These are phyloP conservation scores for Lydus trimaculatus DNA, from an alignment of 2,888 invertebrate genomes.

Conservation along the genomic window DNA sequence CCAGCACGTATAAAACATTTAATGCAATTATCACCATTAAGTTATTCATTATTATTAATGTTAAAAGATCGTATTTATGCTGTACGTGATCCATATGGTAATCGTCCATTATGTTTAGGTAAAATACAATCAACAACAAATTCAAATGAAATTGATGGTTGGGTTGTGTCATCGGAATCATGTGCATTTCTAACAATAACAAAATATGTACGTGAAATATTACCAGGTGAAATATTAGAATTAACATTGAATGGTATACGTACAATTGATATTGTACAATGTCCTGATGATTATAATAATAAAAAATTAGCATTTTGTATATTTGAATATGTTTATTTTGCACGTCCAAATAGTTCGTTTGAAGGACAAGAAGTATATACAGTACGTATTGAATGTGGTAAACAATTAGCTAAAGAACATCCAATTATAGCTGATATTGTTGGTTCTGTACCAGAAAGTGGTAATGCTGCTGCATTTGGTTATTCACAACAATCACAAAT, in stretches of 20 bases:
- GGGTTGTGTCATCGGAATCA: conserved; percentile 97
- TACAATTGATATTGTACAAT: conserved; percentile 84
- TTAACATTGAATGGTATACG: conserved; percentile 83
- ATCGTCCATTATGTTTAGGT: conserved; percentile 94
- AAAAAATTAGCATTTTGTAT: conserved; percentile 94
- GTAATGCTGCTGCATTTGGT: conserved; percentile 96
- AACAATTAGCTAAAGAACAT: conserved; percentile 88
- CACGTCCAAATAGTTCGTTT: conserved; percentile 92
- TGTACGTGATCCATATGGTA: conserved; percentile 96
- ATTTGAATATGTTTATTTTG: conserved; percentile 99
- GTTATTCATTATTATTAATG: conserved; percentile 95
- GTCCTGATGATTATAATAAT: conserved; percentile 73
- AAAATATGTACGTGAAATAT: conserved; percentile 88
- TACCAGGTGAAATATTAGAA: conserved; percentile 94
- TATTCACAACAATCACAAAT: conserved; percentile 89
- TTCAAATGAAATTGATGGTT: conserved; percentile 75
- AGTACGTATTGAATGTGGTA: conserved; percentile 91
- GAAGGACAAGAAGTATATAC: conserved; percentile 97
- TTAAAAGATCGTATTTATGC: conserved; percentile 93
- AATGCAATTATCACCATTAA: conserved; percentile 93
- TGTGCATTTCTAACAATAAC: conserved; percentile 95
- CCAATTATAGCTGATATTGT: conserved; percentile 94
- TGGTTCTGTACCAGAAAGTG: conserved; percentile 96
- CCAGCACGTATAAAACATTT: conserved; percentile 89
- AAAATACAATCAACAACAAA: conserved; percentile 73